These are phyloP conservation scores for Cetoscarus ocellatus DNA, from an alignment of 2,797 vertebrate species.

Conservation along the genomic window DNA sequence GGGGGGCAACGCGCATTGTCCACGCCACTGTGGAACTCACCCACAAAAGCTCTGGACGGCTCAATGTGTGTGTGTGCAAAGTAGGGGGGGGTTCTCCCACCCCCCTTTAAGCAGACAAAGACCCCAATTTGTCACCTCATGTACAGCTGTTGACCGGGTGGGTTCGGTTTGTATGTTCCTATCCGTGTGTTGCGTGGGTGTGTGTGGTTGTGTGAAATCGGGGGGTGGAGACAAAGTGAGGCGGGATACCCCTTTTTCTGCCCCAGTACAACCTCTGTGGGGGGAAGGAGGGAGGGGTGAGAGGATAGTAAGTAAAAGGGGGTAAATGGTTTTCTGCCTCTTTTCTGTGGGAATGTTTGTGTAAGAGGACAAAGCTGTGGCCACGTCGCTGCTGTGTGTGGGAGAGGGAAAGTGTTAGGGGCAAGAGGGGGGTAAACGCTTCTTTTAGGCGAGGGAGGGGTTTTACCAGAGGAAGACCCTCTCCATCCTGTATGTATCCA, in stretches of 20 bases:
- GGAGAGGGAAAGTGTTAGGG: constrained; percentile 62
- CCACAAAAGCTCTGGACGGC: constrained; percentile 70
- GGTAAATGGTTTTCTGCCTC: constrained; percentile 77
- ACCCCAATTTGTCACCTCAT: constrained; percentile 84
- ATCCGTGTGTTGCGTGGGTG: constrained; percentile 35
- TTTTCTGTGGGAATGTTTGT: constrained; percentile 84
- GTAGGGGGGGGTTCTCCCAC: constrained; percentile 63
- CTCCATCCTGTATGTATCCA: constrained; percentile 28
- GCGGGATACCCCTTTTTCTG: constrained; percentile 67
- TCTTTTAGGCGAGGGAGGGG: constrained; percentile 27
- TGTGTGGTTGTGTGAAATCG: constrained; percentile 61
- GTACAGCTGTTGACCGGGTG: constrained; percentile 83
- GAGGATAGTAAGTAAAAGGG: constrained; percentile 70
- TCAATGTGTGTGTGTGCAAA: constrained; percentile 64
- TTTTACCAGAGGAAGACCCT: constrained; percentile 13
- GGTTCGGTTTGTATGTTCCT: constrained; percentile 66
- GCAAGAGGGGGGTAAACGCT: constrained; percentile 22
- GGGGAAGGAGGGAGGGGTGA: constrained; percentile 11
- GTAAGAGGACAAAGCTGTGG: constrained; percentile 77
- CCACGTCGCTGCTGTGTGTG: constrained; percentile 76
- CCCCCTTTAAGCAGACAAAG: constrained; percentile 80
- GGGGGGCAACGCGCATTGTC: constrained; percentile 72
- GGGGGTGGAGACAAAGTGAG: constrained; percentile 46
- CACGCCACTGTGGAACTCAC: constrained; percentile 63
- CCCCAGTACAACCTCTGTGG: constrained; percentile 57